phyloP scores from a whole-genome alignment of 2,888 invertebrate species.

The Panzeria rudis region DNA sequence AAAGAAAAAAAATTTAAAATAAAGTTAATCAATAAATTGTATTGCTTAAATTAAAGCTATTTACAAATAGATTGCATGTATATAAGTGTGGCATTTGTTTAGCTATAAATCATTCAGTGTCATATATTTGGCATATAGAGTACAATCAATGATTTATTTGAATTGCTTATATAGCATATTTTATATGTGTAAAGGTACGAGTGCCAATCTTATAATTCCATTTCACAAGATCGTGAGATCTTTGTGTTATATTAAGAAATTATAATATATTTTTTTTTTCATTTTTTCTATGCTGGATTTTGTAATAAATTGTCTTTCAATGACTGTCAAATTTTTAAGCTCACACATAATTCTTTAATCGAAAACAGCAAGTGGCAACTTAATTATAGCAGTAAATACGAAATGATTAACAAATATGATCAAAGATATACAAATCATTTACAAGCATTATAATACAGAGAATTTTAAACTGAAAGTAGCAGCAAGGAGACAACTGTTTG shows the following conservation, averaged over 20 bases:
- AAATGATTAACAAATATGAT: too few relatives aligned
- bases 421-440: neutral
- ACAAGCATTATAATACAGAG: too few relatives aligned
- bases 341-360: neutral
- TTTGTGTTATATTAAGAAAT: neutral
- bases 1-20: constrained; percentile 65
- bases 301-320: neutral
- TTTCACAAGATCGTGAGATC: neutral
- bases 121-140: constrained; percentile 1
- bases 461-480: neutral
- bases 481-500: neutral
- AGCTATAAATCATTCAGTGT: constrained; percentile 57
- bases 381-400: too few relatives aligned
- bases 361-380: too few relatives aligned
- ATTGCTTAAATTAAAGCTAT: constrained; percentile 8
- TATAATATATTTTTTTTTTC: neutral
- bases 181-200: neutral
- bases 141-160: neutral
- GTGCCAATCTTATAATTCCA: neutral
- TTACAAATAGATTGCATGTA: constrained; percentile 1
- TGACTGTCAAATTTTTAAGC: neutral
- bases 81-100: constrained; percentile 29
- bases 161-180: neutral
- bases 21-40: constrained; percentile 49
- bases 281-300: neutral